phyloP scores from a whole-genome alignment of 2,888 invertebrate genomes.

The Cheilosia urbana region DNA sequence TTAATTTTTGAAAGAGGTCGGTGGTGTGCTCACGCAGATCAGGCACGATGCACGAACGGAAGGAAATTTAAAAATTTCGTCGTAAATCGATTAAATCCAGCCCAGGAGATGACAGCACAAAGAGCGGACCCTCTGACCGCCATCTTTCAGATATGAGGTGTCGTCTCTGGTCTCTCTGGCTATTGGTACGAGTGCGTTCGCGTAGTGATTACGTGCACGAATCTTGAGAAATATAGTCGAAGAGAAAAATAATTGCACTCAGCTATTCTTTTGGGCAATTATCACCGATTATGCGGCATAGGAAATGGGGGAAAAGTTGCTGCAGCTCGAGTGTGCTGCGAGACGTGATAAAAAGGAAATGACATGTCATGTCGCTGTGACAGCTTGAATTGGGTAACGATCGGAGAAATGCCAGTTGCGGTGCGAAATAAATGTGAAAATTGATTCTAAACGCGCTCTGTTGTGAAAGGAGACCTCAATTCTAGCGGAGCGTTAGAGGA shows the following conservation, averaged over 20 bases:
- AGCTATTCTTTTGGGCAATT: conserved; percentile 64
- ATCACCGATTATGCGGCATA: conserved; percentile 52
- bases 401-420: conserved; percentile 7
- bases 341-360: conserved; percentile 57
- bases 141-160: conserved; percentile 16
- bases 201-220: conserved; percentile 70
- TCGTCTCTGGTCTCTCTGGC: background rate
- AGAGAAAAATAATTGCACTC: conserved; percentile 5
- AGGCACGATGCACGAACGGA: conserved; percentile 44
- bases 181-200: conserved; percentile 17
- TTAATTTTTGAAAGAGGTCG: conserved; percentile 44
- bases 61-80: conserved; percentile 28
- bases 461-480: too few species aligned
- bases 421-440: background rate
- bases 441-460: too few species aligned
- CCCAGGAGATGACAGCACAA: conserved; percentile 51
- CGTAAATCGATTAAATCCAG: conserved; percentile 62
- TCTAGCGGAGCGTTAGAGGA: too few species aligned
- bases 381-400: conserved; percentile 28
- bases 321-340: conserved; percentile 7
- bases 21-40: conserved; percentile 24
- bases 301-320: conserved; percentile 16
- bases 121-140: background rate
- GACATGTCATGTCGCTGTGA: conserved; percentile 63
- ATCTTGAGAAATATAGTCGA: conserved; percentile 8